These are phyloP conservation scores for Anolis apletophallus DNA, from an alignment of 2,797 vertebrate genomes.

Conservation along the genomic window DNA sequence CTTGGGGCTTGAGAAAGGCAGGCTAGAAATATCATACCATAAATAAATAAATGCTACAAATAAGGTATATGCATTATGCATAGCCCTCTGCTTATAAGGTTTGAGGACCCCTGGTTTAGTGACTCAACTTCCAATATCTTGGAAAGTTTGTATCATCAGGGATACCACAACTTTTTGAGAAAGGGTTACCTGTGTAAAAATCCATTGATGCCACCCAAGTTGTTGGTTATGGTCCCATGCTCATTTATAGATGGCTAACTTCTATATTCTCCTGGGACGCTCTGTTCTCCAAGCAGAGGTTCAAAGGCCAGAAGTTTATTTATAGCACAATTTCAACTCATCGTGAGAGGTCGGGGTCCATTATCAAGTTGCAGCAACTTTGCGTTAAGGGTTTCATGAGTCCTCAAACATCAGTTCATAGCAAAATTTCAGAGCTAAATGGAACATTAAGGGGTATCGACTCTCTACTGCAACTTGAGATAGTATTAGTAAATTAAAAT, in stretches of 20 bases:
- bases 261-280: neutral
- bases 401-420: neutral
- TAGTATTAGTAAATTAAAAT: neutral
- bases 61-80: too few species aligned
- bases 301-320: constrained; percentile 1
- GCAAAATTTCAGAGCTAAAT: neutral
- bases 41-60: too few species aligned
- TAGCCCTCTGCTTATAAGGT: too few species aligned
- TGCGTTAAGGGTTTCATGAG: neutral
- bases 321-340: neutral
- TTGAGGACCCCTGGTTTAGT: too few species aligned
- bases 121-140: neutral
- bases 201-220: neutral
- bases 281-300: neutral
- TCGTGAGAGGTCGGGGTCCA: neutral
- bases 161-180: neutral
- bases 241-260: constrained; percentile 10
- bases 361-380: neutral
- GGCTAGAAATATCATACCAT: too few species aligned
- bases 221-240: neutral
- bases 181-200: neutral
- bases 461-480: too few species aligned
- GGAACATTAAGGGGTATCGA: neutral
- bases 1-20: too few species aligned
- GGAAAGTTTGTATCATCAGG: neutral